Percentiles rank a stretch among this genome's conserved stretches.
Conservation (phyloP, 2,113 vertebrate species). For the Rhegmatorhina hoffmannsi region DNA sequence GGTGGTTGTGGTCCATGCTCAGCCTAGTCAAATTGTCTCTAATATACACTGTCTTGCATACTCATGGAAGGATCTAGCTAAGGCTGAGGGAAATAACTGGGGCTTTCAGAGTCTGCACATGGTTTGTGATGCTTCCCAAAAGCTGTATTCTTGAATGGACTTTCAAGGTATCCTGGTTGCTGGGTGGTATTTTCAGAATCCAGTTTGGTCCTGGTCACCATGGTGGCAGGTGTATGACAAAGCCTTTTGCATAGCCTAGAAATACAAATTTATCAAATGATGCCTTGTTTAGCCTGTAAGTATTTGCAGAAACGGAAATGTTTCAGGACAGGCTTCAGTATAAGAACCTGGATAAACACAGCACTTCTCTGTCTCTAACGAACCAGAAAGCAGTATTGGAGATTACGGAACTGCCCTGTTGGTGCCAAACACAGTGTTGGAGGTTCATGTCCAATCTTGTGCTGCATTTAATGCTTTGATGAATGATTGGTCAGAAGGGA, state of each 20-base stretch:
- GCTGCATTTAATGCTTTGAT: neutral
- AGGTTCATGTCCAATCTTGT: constrained; percentile 27
- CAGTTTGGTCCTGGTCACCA: neutral
- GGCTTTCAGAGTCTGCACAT: neutral
- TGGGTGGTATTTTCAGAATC: neutral
- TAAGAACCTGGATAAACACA: neutral
- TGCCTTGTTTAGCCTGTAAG: neutral
- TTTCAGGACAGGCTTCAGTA: neutral
- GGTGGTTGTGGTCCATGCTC: neutral
- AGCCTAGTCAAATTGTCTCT: neutral
- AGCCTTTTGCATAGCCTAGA: neutral
- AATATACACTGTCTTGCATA: neutral
- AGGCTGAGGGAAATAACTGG: neutral
- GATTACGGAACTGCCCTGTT: neutral
- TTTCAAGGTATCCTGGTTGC: neutral
- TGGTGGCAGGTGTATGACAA: accelerated
- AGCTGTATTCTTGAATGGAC: neutral
- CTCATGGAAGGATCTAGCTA: neutral
- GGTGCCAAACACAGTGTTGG: neutral
- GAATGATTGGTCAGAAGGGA: neutral
- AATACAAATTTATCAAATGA: neutral
- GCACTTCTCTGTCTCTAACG: neutral
- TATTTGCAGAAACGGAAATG: neutral
- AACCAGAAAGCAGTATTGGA: neutral
- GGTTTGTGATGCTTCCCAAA: neutral